Base-by-base conservation (phyloP, 2,797 vertebrate species). In the Ctenopoma kingsleyae region DNA sequence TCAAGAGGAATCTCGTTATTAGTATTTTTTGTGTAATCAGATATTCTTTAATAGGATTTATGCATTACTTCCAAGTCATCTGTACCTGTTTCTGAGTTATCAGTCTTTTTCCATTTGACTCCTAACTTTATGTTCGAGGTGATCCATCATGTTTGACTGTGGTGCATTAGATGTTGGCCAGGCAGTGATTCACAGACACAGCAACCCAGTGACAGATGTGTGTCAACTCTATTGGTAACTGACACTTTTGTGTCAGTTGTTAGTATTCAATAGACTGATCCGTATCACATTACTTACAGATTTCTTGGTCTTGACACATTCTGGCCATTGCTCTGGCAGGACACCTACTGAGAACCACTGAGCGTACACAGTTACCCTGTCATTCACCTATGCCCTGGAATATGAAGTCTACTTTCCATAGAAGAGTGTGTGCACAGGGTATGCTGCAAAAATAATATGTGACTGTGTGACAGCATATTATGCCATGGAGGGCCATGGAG, bases 141-240 rank as follows among this genome's bases (percentile, higher is more conserved):
- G 60, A 87, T 82, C 81, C 72, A 70, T 88, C 82, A 78, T 49
- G 64, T 85, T 63, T 66, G 76, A 50, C 67, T 68, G 54, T 3
- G 22, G 57, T 36, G 69, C 58, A 46, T 77, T 69, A 61, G 50
- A 53, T 72, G 68, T 78, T 59, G 41, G 40, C 40, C 69, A 36
- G 58, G 60, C 2, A 60, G 62, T 60, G 58, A 76, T 75, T 69
- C 62, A 46, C 43, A 22, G 60, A 54, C 67, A 43, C 78, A 22
- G 46, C 56, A 22, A 43, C 56, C 19, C 9, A 16, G 58, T 77
- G 74, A 75, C 70, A 65, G 70, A 49, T 59, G 48, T 59, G 48
- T 72, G 74, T 79, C 74, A 59, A 63, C 38, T 22, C 52, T 50
- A 60, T 53, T 38, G 74, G 64, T 67, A 65, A 36, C 72, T 85